phyloP scores from a whole-genome alignment of 2,888 invertebrate genomes.

The Graphium colonna region DNA sequence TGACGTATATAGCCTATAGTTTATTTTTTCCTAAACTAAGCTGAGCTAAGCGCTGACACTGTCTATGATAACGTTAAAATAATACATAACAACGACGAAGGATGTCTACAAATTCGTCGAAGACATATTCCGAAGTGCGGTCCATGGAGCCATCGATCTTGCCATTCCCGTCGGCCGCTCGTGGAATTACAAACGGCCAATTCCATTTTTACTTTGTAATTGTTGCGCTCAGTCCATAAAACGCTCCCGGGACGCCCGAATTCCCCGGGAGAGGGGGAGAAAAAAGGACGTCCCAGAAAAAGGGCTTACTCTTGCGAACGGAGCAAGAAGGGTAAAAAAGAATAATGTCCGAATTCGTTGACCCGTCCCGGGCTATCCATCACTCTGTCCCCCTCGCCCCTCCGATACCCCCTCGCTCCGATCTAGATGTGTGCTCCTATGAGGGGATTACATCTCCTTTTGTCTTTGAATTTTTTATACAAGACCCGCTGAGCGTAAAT shows the following conservation, averaged over 20 bases:
- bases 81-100: no score
- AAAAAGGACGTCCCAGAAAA: constrained; percentile 77
- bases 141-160: constrained; percentile 31
- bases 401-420: constrained; percentile 62
- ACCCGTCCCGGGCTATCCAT: constrained; percentile 80
- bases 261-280: constrained; percentile 50
- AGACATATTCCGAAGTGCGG: no score
- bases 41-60: no score
- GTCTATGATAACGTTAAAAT: no score
- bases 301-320: constrained; percentile 77
- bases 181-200: constrained; percentile 67
- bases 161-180: constrained; percentile 50
- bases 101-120: no score
- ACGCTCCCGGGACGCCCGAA: constrained; percentile 63
- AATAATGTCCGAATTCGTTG: constrained; percentile 82
- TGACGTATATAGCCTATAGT: no score
- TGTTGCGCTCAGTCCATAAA: constrained; percentile 74
- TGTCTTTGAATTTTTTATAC: constrained; percentile 33
- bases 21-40: no score
- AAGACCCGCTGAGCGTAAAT: not conserved
- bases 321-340: constrained; percentile 81
- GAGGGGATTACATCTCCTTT: constrained; percentile 60
- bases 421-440: constrained; percentile 69
- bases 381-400: constrained; percentile 69
- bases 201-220: constrained; percentile 78